Percentiles rank a stretch among this genome's conserved stretches.
Evolutionary conservation across 64 coral and sea anemone species (phyloP).

Genomic region (Pocillopora verrucosa): DNA sequence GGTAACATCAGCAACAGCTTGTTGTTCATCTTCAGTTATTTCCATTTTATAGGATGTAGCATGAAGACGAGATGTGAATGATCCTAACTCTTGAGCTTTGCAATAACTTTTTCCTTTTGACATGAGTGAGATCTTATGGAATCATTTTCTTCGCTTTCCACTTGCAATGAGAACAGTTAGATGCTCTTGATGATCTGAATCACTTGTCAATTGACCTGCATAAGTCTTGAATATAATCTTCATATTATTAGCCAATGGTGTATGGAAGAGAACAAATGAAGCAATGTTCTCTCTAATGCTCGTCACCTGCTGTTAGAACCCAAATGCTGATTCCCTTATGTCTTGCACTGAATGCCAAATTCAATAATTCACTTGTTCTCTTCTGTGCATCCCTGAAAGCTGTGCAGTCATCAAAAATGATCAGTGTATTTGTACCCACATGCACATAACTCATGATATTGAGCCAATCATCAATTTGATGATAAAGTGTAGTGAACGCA

Average conservation of each 20-base stretch:
- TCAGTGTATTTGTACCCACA: constrained; percentile 17
- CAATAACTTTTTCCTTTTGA: not conserved
- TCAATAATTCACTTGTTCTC: constrained; percentile 7
- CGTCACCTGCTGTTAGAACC: constrained; percentile 41
- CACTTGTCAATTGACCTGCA: no score
- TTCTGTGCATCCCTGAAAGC: constrained; percentile 13
- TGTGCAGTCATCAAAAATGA: constrained; percentile 40
- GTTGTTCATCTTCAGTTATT: not conserved
- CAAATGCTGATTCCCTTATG: constrained; percentile 4
- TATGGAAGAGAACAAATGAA: constrained; percentile 4
- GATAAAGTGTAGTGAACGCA: not conserved
- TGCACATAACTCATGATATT: not conserved
- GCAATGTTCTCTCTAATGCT: constrained; percentile 13
- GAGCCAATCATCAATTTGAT: constrained; percentile 34
- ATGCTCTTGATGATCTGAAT: not conserved
- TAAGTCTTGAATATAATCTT: constrained; percentile 35
- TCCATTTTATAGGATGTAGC: not conserved
- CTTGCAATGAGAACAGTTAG: not conserved
- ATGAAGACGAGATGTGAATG: constrained; percentile 17
- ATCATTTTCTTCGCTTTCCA: no score
- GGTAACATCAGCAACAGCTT: not conserved
- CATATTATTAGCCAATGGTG: not conserved
- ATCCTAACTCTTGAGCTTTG: not conserved
- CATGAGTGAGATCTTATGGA: constrained; percentile 11
- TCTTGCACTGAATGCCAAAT: constrained; percentile 10